Conservation (phyloP, 2,888 invertebrate genomes). For the Cenopis cana region DNA sequence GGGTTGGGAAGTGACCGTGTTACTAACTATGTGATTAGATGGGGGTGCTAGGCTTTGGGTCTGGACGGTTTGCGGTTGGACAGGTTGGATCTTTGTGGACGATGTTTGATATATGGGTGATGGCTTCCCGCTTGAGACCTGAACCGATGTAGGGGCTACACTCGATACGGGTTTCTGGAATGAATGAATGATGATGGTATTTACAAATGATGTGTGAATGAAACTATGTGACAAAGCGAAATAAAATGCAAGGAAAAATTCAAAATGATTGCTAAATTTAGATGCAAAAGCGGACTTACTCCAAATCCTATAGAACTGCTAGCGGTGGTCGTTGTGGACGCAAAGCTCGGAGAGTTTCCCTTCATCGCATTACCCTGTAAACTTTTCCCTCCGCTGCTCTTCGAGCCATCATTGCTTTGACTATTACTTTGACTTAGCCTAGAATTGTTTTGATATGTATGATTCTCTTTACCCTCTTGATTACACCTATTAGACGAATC, state of each 20-base stretch:
- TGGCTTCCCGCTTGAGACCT: slow-evolving; percentile 87
- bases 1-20: slow-evolving; percentile 78
- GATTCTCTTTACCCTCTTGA: slow-evolving; percentile 83
- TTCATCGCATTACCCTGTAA: slow-evolving; percentile 67
- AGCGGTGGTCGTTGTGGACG: slow-evolving; percentile 69
- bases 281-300: slow-evolving; percentile 62
- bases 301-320: slow-evolving; percentile 80
- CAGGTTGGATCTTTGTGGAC: slow-evolving; percentile 92
- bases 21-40: slow-evolving; percentile 79
- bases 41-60: slow-evolving; percentile 72
- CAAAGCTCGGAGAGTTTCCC: slow-evolving; percentile 76
- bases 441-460: slow-evolving; percentile 82
- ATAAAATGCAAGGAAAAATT: slow-evolving; percentile 38
- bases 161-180: slow-evolving; percentile 94
- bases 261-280: slow-evolving; percentile 32
- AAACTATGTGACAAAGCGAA: slow-evolving; percentile 51
- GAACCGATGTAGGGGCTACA: slow-evolving; percentile 92
- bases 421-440: slow-evolving; percentile 78
- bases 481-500: slow-evolving; percentile 82
- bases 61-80: slow-evolving; percentile 90
- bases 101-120: slow-evolving; percentile 92
- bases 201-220: slow-evolving; percentile 69
- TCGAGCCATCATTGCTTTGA: slow-evolving; percentile 72
- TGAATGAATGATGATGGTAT: slow-evolving; percentile 79
- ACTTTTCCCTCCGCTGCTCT: slow-evolving; percentile 62